Conservation (phyloP, 2,797 vertebrate species). For the Heliangelus exortis region DNA sequence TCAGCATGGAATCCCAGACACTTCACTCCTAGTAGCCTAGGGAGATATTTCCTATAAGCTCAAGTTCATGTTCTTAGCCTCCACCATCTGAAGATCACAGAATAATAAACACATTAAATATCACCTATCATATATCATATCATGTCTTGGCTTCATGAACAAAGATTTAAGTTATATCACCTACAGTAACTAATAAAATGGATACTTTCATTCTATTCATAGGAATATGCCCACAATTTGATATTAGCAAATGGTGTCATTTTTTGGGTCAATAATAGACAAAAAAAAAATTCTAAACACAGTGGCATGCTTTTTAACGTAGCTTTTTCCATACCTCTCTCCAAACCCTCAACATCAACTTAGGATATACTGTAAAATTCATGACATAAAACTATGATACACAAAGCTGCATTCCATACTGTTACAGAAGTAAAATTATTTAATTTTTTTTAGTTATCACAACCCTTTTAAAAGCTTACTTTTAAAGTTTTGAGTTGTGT, state of each 20-base stretch:
- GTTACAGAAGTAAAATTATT: neutral
- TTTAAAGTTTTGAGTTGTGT: neutral
- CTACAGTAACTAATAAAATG: neutral
- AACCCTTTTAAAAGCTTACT: neutral
- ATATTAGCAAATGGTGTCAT: neutral
- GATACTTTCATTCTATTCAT: neutral
- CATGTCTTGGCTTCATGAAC: too few relatives aligned
- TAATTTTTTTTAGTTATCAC: neutral
- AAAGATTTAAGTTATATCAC: too few relatives aligned
- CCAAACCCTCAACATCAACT: neutral
- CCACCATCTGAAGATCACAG: neutral
- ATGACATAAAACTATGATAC: neutral
- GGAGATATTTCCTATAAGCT: neutral
- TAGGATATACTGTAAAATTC: neutral
- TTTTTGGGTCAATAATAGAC: neutral
- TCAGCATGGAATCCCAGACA: neutral
- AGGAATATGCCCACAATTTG: neutral
- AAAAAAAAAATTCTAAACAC: neutral
- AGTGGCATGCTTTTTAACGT: neutral
- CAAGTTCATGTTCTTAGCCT: neutral
- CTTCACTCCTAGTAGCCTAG: neutral
- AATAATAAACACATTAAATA: neutral
- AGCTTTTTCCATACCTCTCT: neutral
- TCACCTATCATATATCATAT: neutral
- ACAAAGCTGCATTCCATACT: neutral